Evolutionary conservation across 1,140 invertebrate genomes (phyloP), one percentile per base, ranked within the genome.

Genomic region (Drosophila elegans): DNA sequence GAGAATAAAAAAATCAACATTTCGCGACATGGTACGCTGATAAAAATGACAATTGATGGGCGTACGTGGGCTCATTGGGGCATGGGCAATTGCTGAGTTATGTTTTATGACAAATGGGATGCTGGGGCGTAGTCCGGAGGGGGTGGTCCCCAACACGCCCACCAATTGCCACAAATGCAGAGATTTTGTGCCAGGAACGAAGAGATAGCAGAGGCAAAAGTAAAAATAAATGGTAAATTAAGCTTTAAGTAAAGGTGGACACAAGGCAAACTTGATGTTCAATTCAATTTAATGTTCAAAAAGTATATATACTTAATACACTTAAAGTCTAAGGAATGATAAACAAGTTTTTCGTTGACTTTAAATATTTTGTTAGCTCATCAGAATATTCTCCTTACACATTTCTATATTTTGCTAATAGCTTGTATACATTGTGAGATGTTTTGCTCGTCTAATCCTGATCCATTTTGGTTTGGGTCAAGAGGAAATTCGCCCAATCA

Each of bases 31-130:
- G 79, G 66, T 77, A 71, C 84, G 80, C 76, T 89, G 84, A 88
- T 88, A 88, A 88, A 88, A 88, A 88, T 67, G 84, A 89, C 84
- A 88, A 88, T 88, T 88, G 84, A 89, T 88, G 84, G 83, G 84
- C 80, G 84, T 89, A 83, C 83, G 83, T 88, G 80, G 79, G 84
- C 83, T 81, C 71, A 78, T 76, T 68, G 78, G 74, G 67, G 79
- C 80, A 71, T 80, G 80, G 83, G 84, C 76, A 88, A 88, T 89
- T 88, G 83, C 84, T 80, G 79, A 88, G 83, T 88, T 88, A 89
- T 88, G 84, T 80, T 78, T 86, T 88, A 88, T 88, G 84, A 88
- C 73, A 80, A 88, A 89, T 78, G 75, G 25, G 32, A 9, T 73
- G 44, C 53, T 12, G 21, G 46, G 39, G 38, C 57, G 42, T 27